phyloP scores from a whole-genome alignment of 2,888 invertebrate genomes.

The Galerucella calmariensis region DNA sequence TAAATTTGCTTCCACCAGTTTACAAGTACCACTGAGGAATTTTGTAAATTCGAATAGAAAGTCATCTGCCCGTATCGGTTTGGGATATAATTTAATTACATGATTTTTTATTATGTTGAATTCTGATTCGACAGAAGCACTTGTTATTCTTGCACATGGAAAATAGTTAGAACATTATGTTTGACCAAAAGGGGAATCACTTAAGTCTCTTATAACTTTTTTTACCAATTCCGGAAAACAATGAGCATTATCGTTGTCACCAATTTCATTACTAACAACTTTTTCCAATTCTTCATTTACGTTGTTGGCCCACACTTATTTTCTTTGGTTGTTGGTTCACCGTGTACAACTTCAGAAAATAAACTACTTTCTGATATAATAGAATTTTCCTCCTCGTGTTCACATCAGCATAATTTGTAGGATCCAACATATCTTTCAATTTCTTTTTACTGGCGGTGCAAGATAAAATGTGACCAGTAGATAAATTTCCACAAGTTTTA shows the following conservation, averaged over 20 bases:
- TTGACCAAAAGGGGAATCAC: slow-evolving; percentile 9
- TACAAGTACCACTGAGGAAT: slow-evolving; percentile 3
- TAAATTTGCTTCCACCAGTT: slow-evolving; percentile 5
- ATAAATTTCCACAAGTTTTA: slow-evolving; percentile 11
- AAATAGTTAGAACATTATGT: neutral
- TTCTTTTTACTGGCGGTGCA: slow-evolving; percentile 7
- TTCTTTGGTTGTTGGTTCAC: neutral
- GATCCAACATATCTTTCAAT: slow-evolving; percentile 9
- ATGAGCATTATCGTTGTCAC: slow-evolving; percentile 18
- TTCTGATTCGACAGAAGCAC: slow-evolving; percentile 9
- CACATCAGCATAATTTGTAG: neutral
- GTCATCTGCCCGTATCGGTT: slow-evolving; percentile 4
- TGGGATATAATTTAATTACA: slow-evolving; percentile 16
- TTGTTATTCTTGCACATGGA: slow-evolving; percentile 1
- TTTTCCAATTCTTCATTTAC: neutral
- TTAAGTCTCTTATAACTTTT: neutral
- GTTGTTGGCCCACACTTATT: neutral
- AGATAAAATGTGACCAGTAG: too few relatives aligned
- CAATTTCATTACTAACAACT: slow-evolving; percentile 5
- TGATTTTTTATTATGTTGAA: slow-evolving; percentile 18
- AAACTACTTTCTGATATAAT: neutral
- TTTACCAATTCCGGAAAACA: slow-evolving; percentile 7
- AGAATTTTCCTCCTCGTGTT: neutral
- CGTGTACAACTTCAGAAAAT: too few relatives aligned
- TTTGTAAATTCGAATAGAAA: neutral